phyloP scores from a whole-genome alignment of 2,797 vertebrate species.

The Phoeniculus purpureus region DNA sequence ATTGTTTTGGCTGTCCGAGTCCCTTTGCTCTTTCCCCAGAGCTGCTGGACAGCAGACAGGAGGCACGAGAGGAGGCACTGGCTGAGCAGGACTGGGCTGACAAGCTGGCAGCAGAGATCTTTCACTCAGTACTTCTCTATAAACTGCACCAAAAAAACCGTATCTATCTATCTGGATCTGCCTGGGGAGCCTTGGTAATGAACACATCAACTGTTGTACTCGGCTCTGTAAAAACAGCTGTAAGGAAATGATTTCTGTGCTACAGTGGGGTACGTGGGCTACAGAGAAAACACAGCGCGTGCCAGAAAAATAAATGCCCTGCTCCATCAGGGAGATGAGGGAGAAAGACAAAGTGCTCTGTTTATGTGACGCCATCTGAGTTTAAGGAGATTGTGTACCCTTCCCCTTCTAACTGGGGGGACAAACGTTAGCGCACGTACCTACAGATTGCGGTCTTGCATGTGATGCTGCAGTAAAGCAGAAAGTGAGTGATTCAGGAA shows the following conservation, averaged over 20 bases:
- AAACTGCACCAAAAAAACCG: slow-evolving; percentile 41
- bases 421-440: background rate
- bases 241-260: slow-evolving; percentile 34
- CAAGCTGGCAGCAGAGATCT: slow-evolving; percentile 18
- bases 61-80: background rate
- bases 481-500: background rate
- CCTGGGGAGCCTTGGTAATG: slow-evolving; percentile 33
- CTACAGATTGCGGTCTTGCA: background rate
- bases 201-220: slow-evolving; percentile 35
- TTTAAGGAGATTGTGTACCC: background rate
- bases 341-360: slow-evolving; percentile 22
- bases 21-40: background rate
- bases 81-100: background rate
- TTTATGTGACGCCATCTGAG: background rate
- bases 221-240: slow-evolving; percentile 27
- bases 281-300: slow-evolving; percentile 43
- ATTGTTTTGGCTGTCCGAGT: background rate
- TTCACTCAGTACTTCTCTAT: slow-evolving; percentile 32
- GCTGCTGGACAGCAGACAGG: slow-evolving; percentile 1
- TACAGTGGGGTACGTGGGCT: background rate
- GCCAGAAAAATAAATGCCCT: slow-evolving; percentile 40
- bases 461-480: fast-evolving
- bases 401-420: background rate
- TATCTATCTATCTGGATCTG: background rate
- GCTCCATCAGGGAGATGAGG: slow-evolving; percentile 2